Evolutionary conservation across 2,113 vertebrate species (phyloP), one percentile per base, ranked within the genome.

Genomic region (Eulemur rufifrons): DNA sequence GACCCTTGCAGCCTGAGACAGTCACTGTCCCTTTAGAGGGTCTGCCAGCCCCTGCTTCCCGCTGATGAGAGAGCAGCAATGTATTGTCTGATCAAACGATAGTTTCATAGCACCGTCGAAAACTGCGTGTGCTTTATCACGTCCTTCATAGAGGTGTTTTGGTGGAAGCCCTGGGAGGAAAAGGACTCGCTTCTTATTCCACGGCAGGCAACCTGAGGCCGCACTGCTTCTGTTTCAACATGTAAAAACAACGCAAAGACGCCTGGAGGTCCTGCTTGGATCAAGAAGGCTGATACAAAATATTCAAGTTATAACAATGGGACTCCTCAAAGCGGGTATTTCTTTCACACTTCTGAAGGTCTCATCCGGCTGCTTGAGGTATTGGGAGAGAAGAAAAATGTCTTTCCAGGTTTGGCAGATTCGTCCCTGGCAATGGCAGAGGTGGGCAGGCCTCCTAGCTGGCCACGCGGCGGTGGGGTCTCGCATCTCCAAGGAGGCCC

Each of bases 71-170:
- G 14, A 42, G n/a, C 12, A 32, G 21, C 8, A 0, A 14, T 2
- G 1, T 1, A 34, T 12, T 10, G 27, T 10, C 12, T 32, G 37
- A 20, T 9, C 64, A 29, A 47, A 29, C 56, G 27, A 56, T 0
- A n/a, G 20, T 10, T 47, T 27, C 4, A 14, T 3, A 47, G 29
- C 15, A 11, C 0, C 3, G 63, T 20, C 2, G 20, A 23, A 34
- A 73, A 32, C 3, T 5, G n/a, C 5, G 2, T 3, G 4, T 1
- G 6, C 39, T 56, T 25, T 2, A 4, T 23, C 17, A 6, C 1
- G 7, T 56, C 63, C 27, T 34, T 17, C 12, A 17, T 8, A 11
- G 23, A 90, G 29, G 37, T 27, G 34, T 39, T 42, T 12, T n/a
- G 63, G n/a, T 59, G 37, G 37, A 82, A 68, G 32, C 45, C 17